Base-by-base conservation (phyloP, 2,113 vertebrate species). In the Daubentonia madagascariensis region DNA sequence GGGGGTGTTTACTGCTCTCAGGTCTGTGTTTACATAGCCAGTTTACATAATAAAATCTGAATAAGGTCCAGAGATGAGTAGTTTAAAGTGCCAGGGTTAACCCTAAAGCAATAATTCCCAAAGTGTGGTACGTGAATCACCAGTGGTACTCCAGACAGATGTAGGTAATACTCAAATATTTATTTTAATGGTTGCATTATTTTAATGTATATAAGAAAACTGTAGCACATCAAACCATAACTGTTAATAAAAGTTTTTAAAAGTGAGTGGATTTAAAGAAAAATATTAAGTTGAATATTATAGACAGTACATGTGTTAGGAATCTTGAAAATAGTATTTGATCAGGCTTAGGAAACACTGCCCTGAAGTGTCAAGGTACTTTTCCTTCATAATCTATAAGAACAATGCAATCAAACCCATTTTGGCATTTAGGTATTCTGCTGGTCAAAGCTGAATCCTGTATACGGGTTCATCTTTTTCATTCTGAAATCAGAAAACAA, bases 261-360 rank as follows among this genome's bases (percentile, higher is more conserved):
- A 76, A 94, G 52, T 86, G 8, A 54, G 12, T 91, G 45, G 3
- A 57, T 88, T 75, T 96, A 93, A 91, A 92, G 86, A 76, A 83
- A 92, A 95, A 37, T 13, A 32, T 6, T 59, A 63, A 57, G 40
- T 61, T 43, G 28, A 57, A 8, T 73, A 75, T 40, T 89, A 25
- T 50, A 89, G n/a, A 30, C 2, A 35, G 37, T 70, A 84, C 6
- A 5, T 32, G 30, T 43, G 28, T 94, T 83, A 88, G 54, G 68
- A 85, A 75, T 43, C 85, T 92, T 89, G 22, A 86, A 95, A 85
- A 87, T 28, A 89, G 65, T 78, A 63, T 95, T 89, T 95, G 68
- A 63, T 83, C 28, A 65, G 52, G 43, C 68, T 93, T 96, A 50
- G 28, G 8, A 95, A 86, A 52, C 48, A 65, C 18, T 79, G 68